Evolutionary conservation across 2,113 vertebrate species (phyloP), one percentile per base, ranked within the genome.

Genomic region (Setophaga kirtlandii): DNA sequence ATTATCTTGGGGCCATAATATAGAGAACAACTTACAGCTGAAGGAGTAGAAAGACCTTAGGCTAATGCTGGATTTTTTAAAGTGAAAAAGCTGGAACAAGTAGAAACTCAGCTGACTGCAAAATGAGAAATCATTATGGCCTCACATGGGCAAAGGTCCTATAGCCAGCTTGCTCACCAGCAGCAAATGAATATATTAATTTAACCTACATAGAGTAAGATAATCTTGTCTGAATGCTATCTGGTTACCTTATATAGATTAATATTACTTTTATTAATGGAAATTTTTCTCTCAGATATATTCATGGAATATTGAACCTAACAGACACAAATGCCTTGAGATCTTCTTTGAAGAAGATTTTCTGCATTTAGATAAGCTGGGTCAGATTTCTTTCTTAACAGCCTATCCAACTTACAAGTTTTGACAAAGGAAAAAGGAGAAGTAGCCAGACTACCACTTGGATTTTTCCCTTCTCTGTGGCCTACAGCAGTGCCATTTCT

Each of bases 321-420:
- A 12, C 44, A 93, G 1, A 6, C 37, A 52, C 16, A 78, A 64
- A 87, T 68, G 33, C 27, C 58, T 87, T 28, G 24, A 89, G 52
- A 78, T 47, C 42, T 76, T 47, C 41, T 93, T 70, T 70, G 89
- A 89, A 84, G 52, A 15, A 70, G 39, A 64, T 78, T 78, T 30
- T 76, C 35, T 68, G 52, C 33, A 41, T 47, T 82, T 91, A 82
- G 81, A 78, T 75, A 85, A 91, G 81, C 22, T 56, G 15, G 69
- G 62, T 95, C 69, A 91, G 39, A 60, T 44, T 97, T 85, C 82
- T 91, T 82, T 68, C 44, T 65, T 79, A 76, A 49, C 18, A 78
- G 27, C 33, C 27, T 68, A n/a, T 17, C 24, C 31, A 76, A 6
- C 30, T 59, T 73, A 3, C 0, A 82, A 41, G 16, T 49, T 89